phyloP scores from a whole-genome alignment of 2,888 invertebrate genomes.

The Selenia dentaria region DNA sequence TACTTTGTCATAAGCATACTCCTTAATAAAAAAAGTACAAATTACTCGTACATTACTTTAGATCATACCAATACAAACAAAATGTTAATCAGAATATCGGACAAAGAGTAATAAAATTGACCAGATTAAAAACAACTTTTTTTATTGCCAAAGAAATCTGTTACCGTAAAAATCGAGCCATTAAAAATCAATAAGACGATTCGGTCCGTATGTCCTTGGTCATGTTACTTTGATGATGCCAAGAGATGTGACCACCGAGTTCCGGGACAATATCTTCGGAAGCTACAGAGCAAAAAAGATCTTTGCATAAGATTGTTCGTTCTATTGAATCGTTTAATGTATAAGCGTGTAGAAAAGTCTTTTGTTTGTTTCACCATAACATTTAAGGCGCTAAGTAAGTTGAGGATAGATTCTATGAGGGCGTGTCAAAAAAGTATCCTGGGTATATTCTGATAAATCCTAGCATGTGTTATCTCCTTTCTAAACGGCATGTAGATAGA shows the following conservation, averaged over 20 bases:
- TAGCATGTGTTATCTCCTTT: too few relatives aligned
- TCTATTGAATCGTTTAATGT: conserved; percentile 77
- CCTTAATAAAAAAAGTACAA: too few relatives aligned
- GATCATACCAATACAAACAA: too few relatives aligned
- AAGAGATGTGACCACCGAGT: conserved; percentile 50
- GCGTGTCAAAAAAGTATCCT: too few relatives aligned
- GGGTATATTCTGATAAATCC: too few relatives aligned
- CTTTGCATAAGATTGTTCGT: conserved; percentile 65
- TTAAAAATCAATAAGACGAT: conserved; percentile 57
- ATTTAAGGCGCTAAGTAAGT: too few relatives aligned
- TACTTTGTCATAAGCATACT: too few relatives aligned
- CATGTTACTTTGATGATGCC: conserved; percentile 26
- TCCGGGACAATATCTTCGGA: conserved; percentile 56
- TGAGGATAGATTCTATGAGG: too few relatives aligned
- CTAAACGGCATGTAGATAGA: too few relatives aligned
- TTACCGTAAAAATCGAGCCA: conserved; percentile 45
- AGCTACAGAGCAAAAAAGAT: conserved; percentile 62
- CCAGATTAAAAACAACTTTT: conserved; percentile 22
- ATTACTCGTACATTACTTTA: too few relatives aligned
- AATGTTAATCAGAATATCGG: too few relatives aligned
- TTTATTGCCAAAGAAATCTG: conserved; percentile 26
- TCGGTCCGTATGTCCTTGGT: conserved; percentile 17
- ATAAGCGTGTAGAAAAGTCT: conserved; percentile 43
- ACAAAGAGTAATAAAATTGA: conserved; percentile 32
- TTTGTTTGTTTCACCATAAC: too few relatives aligned